These are phyloP conservation scores for Ennomos quercinarius DNA, from an alignment of 2,888 invertebrate species.

Conservation along the genomic window DNA sequence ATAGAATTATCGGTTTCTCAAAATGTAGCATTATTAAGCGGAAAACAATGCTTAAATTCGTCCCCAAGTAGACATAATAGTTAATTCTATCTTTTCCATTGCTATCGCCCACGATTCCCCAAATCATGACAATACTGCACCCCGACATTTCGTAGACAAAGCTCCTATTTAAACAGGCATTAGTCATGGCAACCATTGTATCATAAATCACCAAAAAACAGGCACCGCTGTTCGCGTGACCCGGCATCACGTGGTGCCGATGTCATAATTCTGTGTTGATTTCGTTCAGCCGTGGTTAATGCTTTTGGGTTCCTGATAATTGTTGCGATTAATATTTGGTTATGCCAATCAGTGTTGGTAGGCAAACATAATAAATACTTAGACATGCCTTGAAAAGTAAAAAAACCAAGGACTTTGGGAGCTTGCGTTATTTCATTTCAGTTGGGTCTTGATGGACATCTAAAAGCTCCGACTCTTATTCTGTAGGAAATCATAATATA, in stretches of 20 bases:
- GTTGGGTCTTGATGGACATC: no score
- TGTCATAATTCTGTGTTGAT: conserved; percentile 81
- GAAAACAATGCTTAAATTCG: no score
- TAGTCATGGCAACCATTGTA: conserved; percentile 73
- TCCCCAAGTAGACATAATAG: no score
- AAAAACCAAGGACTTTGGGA: no score
- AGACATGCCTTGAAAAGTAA: no score
- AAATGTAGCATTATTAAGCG: no score
- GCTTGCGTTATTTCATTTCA: no score
- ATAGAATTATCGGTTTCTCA: no score
- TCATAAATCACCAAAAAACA: conserved; percentile 82
- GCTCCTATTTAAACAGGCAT: conserved; percentile 60
- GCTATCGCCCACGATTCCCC: conserved; percentile 9
- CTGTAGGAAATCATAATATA: no score
- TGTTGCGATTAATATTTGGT: conserved; percentile 51
- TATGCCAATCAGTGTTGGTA: conserved; percentile 19
- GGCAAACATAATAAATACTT: background rate
- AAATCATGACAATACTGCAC: conserved; percentile 47
- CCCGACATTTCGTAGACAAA: conserved; percentile 55
- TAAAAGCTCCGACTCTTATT: no score
- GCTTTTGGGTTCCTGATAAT: conserved; percentile 62
- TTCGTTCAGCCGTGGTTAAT: conserved; percentile 75
- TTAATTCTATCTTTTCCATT: conserved; percentile 3
- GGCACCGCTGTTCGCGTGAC: conserved; percentile 61
- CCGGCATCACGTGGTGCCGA: conserved; percentile 66